These are phyloP conservation scores for Philhelius pedissequus DNA, from an alignment of 2,888 invertebrate species.

Conservation along the genomic window DNA sequence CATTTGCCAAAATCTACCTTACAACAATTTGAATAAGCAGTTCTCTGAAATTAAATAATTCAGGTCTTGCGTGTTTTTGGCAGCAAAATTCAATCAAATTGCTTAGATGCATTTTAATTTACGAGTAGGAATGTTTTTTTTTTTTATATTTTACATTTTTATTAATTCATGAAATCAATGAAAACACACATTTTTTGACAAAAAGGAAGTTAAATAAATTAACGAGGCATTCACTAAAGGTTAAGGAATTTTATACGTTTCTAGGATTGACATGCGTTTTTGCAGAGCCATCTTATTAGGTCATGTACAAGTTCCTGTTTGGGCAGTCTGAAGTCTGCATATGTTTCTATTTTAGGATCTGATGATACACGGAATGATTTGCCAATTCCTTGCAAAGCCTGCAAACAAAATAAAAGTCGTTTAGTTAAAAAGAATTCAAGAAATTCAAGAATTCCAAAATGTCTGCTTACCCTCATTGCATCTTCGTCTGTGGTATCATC, in stretches of 20 bases:
- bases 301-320: constrained; percentile 86
- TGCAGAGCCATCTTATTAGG: constrained; percentile 84
- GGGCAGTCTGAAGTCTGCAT: constrained; percentile 85
- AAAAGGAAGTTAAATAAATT: constrained; percentile 22
- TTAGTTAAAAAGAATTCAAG: not conserved
- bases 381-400: constrained; percentile 87
- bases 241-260: not conserved
- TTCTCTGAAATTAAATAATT: constrained; percentile 33
- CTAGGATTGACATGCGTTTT: constrained; percentile 68
- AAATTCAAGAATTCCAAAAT: not conserved
- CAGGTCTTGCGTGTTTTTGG: constrained; percentile 37
- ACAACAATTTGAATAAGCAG: not conserved
- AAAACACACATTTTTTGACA: not conserved
- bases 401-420: constrained; percentile 18
- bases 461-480: constrained; percentile 86
- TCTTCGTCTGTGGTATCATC: constrained; percentile 95
- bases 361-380: constrained; percentile 87
- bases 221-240: not conserved
- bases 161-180: constrained; percentile 37
- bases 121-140: too few species aligned
- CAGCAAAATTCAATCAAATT: constrained; percentile 36
- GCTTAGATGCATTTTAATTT: constrained; percentile 50
- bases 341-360: constrained; percentile 84
- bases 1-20: constrained; percentile 42
- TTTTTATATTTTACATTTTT: too few species aligned